Conservation (phyloP, 2,113 vertebrate genomes). For the Tinamus guttatus region DNA sequence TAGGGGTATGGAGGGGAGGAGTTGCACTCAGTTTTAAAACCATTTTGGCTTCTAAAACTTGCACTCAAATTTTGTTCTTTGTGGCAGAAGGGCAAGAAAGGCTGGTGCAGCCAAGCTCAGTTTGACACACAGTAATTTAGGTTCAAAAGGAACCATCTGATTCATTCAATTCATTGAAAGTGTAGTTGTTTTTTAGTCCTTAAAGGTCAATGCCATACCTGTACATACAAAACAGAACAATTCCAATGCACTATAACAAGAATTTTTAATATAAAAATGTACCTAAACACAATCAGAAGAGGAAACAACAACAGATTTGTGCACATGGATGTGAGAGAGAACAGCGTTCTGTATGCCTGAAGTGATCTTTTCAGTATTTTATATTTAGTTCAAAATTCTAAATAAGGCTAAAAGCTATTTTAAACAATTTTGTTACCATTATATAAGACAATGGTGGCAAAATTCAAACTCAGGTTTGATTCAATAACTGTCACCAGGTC, state of each 20-base stretch:
- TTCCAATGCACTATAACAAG: not conserved
- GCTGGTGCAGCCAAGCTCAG: not conserved
- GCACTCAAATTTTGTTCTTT: not conserved
- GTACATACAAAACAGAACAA: not conserved
- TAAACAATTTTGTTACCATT: conserved; percentile 29
- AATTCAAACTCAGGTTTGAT: conserved; percentile 38
- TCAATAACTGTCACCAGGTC: conserved; percentile 48
- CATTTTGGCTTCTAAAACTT: not conserved
- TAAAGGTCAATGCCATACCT: not conserved
- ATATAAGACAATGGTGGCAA: conserved; percentile 52
- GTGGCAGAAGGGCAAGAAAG: not conserved
- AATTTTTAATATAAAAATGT: not conserved
- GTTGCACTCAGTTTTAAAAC: not conserved
- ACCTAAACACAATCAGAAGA: not conserved
- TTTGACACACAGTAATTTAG: not conserved
- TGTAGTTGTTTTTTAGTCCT: not conserved
- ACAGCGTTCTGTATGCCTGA: not conserved
- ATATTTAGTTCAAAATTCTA: conserved; percentile 17
- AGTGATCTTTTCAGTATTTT: not conserved
- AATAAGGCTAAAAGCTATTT: conserved; percentile 30
- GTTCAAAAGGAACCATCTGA: conserved; percentile 6
- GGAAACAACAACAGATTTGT: not conserved
- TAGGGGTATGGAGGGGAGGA: too few species aligned
- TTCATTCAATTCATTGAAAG: not conserved
- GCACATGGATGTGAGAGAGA: not conserved